Base-by-base conservation (phyloP, 2,888 invertebrate species). In the Chrysina gloriosa region DNA sequence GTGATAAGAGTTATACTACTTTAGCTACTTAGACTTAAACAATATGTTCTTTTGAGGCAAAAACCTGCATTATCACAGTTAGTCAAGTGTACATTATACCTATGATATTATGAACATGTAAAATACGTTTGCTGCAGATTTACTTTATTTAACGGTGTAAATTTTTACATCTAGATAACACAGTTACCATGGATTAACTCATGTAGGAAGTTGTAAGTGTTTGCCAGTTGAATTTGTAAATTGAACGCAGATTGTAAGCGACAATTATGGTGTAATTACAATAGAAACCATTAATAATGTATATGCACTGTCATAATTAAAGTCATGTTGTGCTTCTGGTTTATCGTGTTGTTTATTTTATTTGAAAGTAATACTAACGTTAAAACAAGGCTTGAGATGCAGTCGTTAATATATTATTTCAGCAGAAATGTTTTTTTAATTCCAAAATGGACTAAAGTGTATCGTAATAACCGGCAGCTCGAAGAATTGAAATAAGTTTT, bases 251-350 rank as follows among this genome's bases (percentile, higher is more conserved):
- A 48, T 48, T 48, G 25, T 48, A 25, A 48, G 25, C 25, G 23
- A 48, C 25, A 48, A 48, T 48, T 48, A 25, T 48, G 23, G n/a
- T 25, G 23, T 48, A 48, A 48, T 48, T 48, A 48, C 25, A 23
- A 25, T 25, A 47, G 47, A 47, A 47, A 47, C 47, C 21, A 48
- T 48, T 48, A 25, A 48, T 48, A 7, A 39, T 39, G 25, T 48
- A 48, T 2, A n/a, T 48, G 25, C n/a, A 23, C 3, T 48, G 48
- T 48, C 48, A 25, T 48, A 27, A 48, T 48, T 48, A 48, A 48
- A 25, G 48, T 48, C 48, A 48, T 48, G 48, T 48, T 48, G 48
- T 11, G 48, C n/a, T 25, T 48, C 23, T 11, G 11, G 6, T 4
- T n/a, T 25, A n/a, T 11, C 11, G 21, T 11, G 48, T 25, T 47